Evolutionary conservation across 2,113 vertebrate genomes (phyloP).

Genomic region (Mixornis gularis): DNA sequence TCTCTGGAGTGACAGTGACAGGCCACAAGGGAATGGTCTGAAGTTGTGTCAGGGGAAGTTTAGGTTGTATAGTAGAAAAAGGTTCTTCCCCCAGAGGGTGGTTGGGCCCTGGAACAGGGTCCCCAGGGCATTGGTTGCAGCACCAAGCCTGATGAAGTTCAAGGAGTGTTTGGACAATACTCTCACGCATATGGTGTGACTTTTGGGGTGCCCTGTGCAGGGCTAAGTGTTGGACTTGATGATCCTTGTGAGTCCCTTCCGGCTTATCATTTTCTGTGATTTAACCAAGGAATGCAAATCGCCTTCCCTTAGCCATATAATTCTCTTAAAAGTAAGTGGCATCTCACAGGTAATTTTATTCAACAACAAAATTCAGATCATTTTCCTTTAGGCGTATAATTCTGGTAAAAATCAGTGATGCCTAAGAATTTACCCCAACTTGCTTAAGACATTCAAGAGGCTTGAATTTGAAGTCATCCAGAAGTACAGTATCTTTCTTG

Average conservation of each 20-base stretch:
- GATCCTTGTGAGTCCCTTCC: not conserved
- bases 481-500: not conserved
- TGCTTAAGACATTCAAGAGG: not conserved
- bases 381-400: not conserved
- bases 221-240: not conserved
- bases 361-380: not conserved
- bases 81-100: not conserved
- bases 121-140: not conserved
- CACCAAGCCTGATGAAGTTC: rapidly evolving
- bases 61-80: not conserved
- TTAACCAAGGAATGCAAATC: not conserved
- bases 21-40: not conserved
- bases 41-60: not conserved
- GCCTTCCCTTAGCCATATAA: not conserved
- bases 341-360: not conserved
- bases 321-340: not conserved
- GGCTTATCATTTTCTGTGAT: not conserved
- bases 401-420: not conserved
- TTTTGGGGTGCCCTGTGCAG: not conserved
- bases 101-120: not conserved
- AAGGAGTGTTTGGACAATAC: not conserved
- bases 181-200: rapidly evolving
- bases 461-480: not conserved
- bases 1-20: not conserved
- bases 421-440: not conserved